Base-by-base conservation (phyloP, 2,113 vertebrate species). In the Tachycineta bicolor region DNA sequence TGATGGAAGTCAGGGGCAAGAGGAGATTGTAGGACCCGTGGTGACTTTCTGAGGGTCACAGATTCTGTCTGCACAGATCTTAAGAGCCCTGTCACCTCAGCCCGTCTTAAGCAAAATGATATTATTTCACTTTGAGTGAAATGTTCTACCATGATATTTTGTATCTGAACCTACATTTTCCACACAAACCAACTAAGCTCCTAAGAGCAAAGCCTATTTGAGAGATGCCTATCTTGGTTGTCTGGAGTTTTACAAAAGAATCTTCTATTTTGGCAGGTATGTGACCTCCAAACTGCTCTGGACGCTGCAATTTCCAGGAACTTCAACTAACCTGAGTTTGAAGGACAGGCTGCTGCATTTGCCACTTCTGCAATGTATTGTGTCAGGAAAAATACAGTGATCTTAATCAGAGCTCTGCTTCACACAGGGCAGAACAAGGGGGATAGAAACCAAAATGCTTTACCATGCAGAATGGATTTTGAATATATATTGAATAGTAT, bases 281-380 rank as follows among this genome's bases (percentile, higher is more conserved):
- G 8, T 43, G 29, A 47, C 25, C 29, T 60, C 21, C 64, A 73
- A 47, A 28, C 28, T 55, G 22, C 34, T 69, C 62, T 47, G 64
- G 53, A 52, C 26, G 47, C 23, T 14, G 47, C 18, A 60, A 7
- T 50, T 65, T 73, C 55, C 81, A 74, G 55, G 37, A 91, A 64
- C 9, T 19, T 23, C 59, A 60, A 8, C 13, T 53, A 65, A 49
- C 17, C 31, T 1, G 4, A 52, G 12, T 23, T 16, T 50, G 23
- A 86, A 83, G 50, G 49, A 59, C 41, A 76, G 12, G 12, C 55
- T 89, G 55, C n/a, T 87, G 46, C 3, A 1, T 49, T 87, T 93
- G 46, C 7, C 28, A 14, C 28, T 84, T 73, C 14, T 49, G 24
- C n/a, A 67, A 1, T 0, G 0, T 11, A 14, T 44, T 41, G 2